Conservation (phyloP, 2,888 invertebrate genomes). For the Polydesmus complanatus region DNA sequence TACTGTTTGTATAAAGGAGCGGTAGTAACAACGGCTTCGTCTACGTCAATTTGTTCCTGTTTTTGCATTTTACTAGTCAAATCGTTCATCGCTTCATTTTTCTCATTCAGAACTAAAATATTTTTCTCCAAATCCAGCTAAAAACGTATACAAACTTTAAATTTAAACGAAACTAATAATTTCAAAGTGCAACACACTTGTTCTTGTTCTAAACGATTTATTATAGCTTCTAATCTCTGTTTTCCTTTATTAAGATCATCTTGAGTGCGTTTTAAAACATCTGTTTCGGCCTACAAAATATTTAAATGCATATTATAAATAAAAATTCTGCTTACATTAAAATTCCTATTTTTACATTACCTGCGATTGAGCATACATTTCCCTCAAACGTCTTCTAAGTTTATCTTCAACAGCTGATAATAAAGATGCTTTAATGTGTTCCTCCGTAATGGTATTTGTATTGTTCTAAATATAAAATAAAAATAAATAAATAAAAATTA, state of each 20-base stretch:
- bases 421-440: conserved; percentile 85
- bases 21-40: conserved; percentile 91
- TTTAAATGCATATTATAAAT: conserved; percentile 14
- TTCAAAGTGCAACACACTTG: conserved; percentile 23
- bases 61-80: conserved; percentile 55
- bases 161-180: neutral
- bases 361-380: conserved; percentile 77
- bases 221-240: conserved; percentile 60
- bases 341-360: conserved; percentile 23
- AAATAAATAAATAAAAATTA: neutral
- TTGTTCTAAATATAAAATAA: conserved; percentile 28
- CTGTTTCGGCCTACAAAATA: conserved; percentile 53
- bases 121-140: conserved; percentile 69
- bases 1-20: conserved; percentile 91
- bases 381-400: conserved; percentile 67
- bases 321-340: neutral
- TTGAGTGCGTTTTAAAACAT: conserved; percentile 72
- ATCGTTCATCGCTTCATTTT: conserved; percentile 69
- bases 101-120: conserved; percentile 65
- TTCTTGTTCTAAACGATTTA: conserved; percentile 46
- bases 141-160: conserved; percentile 13
- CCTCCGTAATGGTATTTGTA: conserved; percentile 76
- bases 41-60: conserved; percentile 74
- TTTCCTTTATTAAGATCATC: conserved; percentile 76
- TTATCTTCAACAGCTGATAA: conserved; percentile 93